phyloP scores from a whole-genome alignment of 2,888 invertebrate genomes.

The Strigamia crassipes region DNA sequence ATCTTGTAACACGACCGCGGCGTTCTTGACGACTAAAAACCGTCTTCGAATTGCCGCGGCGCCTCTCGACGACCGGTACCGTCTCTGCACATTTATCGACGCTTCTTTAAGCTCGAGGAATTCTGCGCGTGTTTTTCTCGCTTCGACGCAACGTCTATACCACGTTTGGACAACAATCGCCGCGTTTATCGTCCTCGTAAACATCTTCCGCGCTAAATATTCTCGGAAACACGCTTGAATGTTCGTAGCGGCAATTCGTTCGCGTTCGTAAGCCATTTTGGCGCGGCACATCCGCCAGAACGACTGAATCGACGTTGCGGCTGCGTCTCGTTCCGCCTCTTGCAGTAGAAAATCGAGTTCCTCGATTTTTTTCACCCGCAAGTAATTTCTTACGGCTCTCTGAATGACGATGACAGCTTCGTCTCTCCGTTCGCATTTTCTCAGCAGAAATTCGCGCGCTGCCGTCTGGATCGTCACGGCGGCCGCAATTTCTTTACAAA shows the following conservation, averaged over 20 bases:
- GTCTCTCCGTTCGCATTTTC: slow-evolving; percentile 46
- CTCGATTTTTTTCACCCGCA: neutral
- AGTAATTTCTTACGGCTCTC: slow-evolving; percentile 40
- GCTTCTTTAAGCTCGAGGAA: neutral
- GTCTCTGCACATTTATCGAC: slow-evolving; percentile 17
- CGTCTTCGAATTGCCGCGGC: neutral
- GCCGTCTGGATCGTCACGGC: neutral
- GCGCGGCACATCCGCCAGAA: slow-evolving; percentile 45
- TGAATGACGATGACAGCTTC: slow-evolving; percentile 51
- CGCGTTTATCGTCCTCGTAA: neutral
- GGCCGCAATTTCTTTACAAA: neutral
- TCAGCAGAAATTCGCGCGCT: neutral
- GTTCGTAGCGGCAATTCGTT: slow-evolving; percentile 50
- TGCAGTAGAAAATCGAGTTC: neutral
- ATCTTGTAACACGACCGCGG: neutral
- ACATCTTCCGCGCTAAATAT: neutral
- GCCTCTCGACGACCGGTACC: slow-evolving; percentile 28
- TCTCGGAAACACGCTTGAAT: slow-evolving; percentile 52
- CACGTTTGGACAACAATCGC: slow-evolving; percentile 49
- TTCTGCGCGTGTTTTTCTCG: neutral
- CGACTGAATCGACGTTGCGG: slow-evolving; percentile 51
- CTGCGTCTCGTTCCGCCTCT: slow-evolving; percentile 44
- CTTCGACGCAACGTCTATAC: slow-evolving; percentile 26
- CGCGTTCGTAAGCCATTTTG: slow-evolving; percentile 43
- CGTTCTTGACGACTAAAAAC: neutral